Evolutionary conservation across 64 coral and sea anemone genomes (phyloP).

Genomic region (Trachythela sp.): DNA sequence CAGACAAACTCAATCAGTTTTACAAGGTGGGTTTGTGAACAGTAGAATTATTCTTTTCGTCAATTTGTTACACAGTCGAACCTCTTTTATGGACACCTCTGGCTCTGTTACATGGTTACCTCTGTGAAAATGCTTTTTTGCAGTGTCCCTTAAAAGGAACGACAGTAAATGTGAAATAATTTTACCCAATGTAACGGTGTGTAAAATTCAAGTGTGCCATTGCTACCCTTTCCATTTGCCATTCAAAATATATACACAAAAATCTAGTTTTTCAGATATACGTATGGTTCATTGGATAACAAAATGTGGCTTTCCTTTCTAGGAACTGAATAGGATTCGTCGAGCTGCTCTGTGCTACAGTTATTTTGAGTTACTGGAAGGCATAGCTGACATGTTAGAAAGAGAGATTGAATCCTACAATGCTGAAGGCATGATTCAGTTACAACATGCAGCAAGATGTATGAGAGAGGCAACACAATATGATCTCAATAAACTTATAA

Average conservation of each 20-base stretch:
- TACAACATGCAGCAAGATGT: conserved; percentile 73
- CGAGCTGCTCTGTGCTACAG: conserved; percentile 91
- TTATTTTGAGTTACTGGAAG: conserved; percentile 82
- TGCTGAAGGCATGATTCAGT: conserved; percentile 62
- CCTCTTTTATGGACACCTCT: too few species aligned
- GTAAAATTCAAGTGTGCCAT: too few species aligned
- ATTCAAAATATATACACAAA: not conserved
- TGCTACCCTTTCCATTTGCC: too few species aligned
- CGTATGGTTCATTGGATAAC: not conserved
- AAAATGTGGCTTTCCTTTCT: not conserved
- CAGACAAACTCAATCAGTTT: conserved; percentile 90
- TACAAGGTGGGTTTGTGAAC: conserved; percentile 60
- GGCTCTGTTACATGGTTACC: too few species aligned
- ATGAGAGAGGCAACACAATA: conserved; percentile 61
- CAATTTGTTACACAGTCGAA: too few species aligned
- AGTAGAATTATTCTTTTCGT: too few species aligned
- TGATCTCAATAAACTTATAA: conserved; percentile 82
- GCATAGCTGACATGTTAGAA: conserved; percentile 72
- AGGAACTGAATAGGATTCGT: conserved; percentile 93
- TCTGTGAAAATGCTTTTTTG: too few species aligned
- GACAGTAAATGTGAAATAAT: too few species aligned
- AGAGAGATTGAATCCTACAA: conserved; percentile 72
- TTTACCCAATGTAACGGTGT: too few species aligned
- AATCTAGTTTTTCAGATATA: not conserved
- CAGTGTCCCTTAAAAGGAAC: too few species aligned